These are phyloP conservation scores for Ophthalmolycus amberensis DNA, from an alignment of 2,113 vertebrate species.

Conservation along the genomic window DNA sequence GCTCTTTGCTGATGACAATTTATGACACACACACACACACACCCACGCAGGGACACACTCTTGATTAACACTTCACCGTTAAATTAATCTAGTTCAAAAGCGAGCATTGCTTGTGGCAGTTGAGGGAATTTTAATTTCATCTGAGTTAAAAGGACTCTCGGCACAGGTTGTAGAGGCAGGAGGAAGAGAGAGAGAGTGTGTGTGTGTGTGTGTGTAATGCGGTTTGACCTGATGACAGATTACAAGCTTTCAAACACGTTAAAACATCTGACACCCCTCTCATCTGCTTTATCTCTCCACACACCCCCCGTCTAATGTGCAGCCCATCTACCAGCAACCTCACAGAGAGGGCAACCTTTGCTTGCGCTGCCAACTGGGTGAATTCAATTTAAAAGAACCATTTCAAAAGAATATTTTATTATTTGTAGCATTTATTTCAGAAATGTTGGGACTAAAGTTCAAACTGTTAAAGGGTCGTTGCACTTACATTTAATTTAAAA, in stretches of 20 bases:
- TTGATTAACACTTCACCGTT: slow-evolving; percentile 78
- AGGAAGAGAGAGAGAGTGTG: slow-evolving; percentile 43
- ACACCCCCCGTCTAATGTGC: slow-evolving; percentile 39
- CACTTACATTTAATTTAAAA: background rate
- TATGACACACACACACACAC: slow-evolving; percentile 46
- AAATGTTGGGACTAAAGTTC: slow-evolving; percentile 3
- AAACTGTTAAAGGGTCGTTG: background rate
- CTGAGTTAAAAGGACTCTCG: slow-evolving; percentile 78
- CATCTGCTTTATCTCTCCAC: slow-evolving; percentile 66
- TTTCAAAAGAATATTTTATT: slow-evolving; percentile 9
- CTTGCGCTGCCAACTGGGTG: slow-evolving; percentile 16
- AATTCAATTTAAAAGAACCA: slow-evolving; percentile 38
- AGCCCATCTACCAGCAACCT: slow-evolving; percentile 39
- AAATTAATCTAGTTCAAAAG: slow-evolving; percentile 81
- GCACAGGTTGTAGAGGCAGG: slow-evolving; percentile 54
- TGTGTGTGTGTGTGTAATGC: slow-evolving; percentile 49
- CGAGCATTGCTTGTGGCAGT: slow-evolving; percentile 65
- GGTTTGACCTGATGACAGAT: slow-evolving; percentile 80
- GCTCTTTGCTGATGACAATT: slow-evolving; percentile 78
- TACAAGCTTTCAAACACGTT: slow-evolving; percentile 67
- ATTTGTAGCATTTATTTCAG: slow-evolving; percentile 11
- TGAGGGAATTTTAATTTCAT: slow-evolving; percentile 77
- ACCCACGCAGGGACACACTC: slow-evolving; percentile 42
- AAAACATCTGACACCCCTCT: slow-evolving; percentile 71
- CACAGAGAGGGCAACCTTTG: slow-evolving; percentile 51